Evolutionary conservation across 2,113 vertebrate species (phyloP).

Genomic region (Corythaeola cristata): DNA sequence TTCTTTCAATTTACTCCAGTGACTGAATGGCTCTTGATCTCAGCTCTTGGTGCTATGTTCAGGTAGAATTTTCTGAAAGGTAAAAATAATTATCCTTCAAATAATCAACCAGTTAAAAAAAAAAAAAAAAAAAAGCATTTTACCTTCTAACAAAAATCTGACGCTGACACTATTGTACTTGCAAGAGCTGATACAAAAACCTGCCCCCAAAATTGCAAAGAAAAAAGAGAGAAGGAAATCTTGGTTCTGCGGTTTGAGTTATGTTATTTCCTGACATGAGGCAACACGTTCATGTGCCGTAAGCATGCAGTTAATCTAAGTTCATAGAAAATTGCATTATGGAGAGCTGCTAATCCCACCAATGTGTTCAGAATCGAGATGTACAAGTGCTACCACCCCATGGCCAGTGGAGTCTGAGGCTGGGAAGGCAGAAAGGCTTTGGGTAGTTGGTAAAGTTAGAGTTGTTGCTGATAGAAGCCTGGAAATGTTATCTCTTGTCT

Average conservation of each 20-base stretch:
- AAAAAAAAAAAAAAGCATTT: background rate
- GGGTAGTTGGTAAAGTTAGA: background rate
- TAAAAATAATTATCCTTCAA: background rate
- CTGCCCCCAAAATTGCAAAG: background rate
- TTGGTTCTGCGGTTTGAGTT: background rate
- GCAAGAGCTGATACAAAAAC: background rate
- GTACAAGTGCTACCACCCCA: too few species aligned
- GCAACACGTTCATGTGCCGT: background rate
- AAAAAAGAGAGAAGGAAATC: background rate
- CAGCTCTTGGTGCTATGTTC: background rate
- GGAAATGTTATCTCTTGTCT: background rate
- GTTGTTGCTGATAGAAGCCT: background rate
- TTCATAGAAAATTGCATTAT: background rate
- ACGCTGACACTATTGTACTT: background rate
- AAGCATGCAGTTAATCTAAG: background rate
- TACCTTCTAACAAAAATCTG: background rate
- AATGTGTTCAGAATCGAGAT: background rate
- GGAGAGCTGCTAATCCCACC: background rate
- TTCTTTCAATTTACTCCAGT: background rate
- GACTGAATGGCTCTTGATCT: background rate
- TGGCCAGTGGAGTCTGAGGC: background rate
- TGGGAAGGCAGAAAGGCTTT: background rate
- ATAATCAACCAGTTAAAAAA: background rate
- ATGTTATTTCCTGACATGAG: constrained; percentile 17
- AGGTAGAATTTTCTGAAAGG: background rate